Conservation (phyloP, 1,140 invertebrate species). For the Ooceraea biroi region DNA sequence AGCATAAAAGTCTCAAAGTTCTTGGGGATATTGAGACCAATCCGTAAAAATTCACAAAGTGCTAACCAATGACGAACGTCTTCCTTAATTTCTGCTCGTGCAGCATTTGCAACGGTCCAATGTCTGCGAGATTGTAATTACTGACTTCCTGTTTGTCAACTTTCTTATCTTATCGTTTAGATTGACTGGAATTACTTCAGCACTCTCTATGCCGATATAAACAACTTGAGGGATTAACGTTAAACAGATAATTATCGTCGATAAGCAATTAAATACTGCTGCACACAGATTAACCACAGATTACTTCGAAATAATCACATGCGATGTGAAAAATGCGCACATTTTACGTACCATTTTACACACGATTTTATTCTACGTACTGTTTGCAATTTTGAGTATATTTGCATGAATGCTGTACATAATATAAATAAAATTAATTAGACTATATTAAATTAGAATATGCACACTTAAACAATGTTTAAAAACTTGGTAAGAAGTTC, state of each 20-base stretch:
- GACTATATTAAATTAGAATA: too few relatives aligned
- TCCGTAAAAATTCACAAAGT: background rate
- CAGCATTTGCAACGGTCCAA: background rate
- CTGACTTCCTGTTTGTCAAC: conserved; percentile 35
- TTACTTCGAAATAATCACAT: background rate
- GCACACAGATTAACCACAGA: background rate
- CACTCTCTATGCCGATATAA: background rate
- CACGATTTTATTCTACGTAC: too few relatives aligned
- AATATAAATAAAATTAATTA: too few relatives aligned
- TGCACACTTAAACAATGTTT: too few relatives aligned
- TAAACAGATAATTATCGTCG: conserved; percentile 3
- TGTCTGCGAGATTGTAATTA: background rate
- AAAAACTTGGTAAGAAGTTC: background rate
- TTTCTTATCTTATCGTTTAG: conserved; percentile 29
- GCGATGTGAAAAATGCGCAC: background rate
- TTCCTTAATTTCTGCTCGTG: background rate
- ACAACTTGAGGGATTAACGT: background rate
- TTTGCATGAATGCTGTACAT: too few relatives aligned
- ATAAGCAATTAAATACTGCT: conserved; percentile 1
- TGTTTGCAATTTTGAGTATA: too few relatives aligned
- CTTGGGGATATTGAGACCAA: background rate
- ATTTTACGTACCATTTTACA: background rate
- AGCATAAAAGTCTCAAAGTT: background rate
- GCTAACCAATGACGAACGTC: background rate
- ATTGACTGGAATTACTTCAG: background rate